Evolutionary conservation across 2,797 vertebrate genomes (phyloP).

Genomic region (Danio albolineatus): DNA sequence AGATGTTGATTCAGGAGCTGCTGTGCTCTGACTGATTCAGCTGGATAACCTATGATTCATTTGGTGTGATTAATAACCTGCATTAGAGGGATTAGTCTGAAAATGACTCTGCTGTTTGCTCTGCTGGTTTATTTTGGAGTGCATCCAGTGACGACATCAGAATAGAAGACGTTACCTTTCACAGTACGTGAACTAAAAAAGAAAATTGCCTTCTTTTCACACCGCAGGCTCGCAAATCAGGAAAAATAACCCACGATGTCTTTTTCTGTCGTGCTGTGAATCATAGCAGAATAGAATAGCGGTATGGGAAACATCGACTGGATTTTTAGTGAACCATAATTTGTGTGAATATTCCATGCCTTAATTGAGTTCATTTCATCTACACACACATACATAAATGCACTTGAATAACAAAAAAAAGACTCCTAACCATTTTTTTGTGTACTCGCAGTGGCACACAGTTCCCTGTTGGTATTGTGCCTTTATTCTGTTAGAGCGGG

Average conservation of each 20-base stretch:
- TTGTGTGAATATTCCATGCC: conserved; percentile 9
- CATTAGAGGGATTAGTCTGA: background rate
- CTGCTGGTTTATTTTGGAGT: background rate
- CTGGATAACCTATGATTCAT: too few species aligned
- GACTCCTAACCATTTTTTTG: background rate
- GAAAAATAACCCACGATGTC: background rate
- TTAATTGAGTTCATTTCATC: background rate
- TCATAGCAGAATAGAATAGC: background rate
- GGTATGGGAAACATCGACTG: background rate
- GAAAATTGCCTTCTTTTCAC: background rate
- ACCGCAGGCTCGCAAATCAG: background rate
- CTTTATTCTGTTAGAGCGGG: conserved; percentile 51
- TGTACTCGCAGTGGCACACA: background rate
- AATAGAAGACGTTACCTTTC: background rate
- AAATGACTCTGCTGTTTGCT: background rate
- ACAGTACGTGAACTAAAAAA: background rate
- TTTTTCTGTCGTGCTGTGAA: background rate
- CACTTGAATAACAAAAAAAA: background rate
- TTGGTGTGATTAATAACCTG: background rate
- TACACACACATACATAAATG: background rate
- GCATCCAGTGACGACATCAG: background rate
- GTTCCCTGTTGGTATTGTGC: conserved; percentile 35
- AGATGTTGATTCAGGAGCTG: background rate
- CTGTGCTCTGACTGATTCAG: too few species aligned
- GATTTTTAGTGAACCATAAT: conserved; percentile 36